Base-by-base conservation (phyloP, 2,888 invertebrate genomes). In the Gastracanthus pulcherrimus region DNA sequence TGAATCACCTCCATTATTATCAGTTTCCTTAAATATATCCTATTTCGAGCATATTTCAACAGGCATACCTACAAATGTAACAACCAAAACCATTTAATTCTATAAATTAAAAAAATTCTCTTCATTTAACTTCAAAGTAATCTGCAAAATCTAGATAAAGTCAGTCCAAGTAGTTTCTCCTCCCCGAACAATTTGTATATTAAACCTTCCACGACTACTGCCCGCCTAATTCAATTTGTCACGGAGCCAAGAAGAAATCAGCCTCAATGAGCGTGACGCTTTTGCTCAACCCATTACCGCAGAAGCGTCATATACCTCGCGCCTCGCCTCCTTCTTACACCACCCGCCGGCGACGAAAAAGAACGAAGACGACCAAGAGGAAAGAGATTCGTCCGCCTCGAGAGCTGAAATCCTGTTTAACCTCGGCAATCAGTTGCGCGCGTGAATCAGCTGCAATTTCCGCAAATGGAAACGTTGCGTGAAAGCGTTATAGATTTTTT, bases 361-460 rank as follows among this genome's bases (percentile, higher is more conserved):
- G 7, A n/a, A 64, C 19, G 23, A 64, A 13, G 19, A 36, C 34
- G 9, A 62, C 26, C 23, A 26, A 34, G 3, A 31, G 29, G 26
- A 45, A 23, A 41, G 19, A 31, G 11, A 34, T 19, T 31, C 13
- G 5, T 13, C 11, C 13, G 60, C n/a, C n/a, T n/a, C n/a, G n/a
- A n/a, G n/a, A n/a, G n/a, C 9, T 55, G 34, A 69, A 58, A 64
- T 19, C 31, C 13, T 13, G 38, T 34, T 48, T 11, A 62, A 62
- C 7, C 34, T 13, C n/a, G 38, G 60, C 72, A 48, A 55, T 51
- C 31, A 31, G 29, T 11, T 3, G n/a, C n/a, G n/a, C n/a, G 45
- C 38, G 29, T 75, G 60, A 75, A 80, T 80, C 69, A 75, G 36
- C 55, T 5, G 16, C 29, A 29, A 66, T 66, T 72, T 67, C 48